Conservation (phyloP, 2,797 vertebrate species). For the Falco berigora region DNA sequence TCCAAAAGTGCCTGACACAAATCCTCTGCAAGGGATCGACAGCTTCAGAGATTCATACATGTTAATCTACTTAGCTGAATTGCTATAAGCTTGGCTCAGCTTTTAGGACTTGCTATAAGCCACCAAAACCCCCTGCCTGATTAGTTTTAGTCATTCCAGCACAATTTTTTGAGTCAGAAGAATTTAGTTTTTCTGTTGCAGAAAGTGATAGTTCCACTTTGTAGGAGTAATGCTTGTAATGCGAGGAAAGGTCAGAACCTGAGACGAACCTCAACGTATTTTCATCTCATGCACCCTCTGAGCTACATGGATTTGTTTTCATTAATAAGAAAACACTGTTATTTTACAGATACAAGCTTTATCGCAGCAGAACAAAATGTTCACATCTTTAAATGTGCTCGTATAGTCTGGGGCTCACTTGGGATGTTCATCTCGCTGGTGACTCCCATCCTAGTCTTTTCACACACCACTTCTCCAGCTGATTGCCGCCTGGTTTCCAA, state of each 20-base stretch:
- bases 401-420: not conserved
- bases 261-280: not conserved
- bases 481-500: not conserved
- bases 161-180: not conserved
- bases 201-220: not conserved
- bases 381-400: not conserved
- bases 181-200: not conserved
- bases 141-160: not conserved
- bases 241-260: not conserved
- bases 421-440: not conserved
- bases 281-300: not conserved
- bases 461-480: not conserved
- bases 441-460: not conserved
- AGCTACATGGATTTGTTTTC: not conserved
- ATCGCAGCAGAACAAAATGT: not conserved
- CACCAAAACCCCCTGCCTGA: not conserved
- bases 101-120: not conserved
- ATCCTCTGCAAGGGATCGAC: not conserved
- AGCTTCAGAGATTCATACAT: not conserved
- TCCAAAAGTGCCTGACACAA: not conserved
- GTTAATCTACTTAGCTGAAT: not conserved
- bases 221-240: not conserved
- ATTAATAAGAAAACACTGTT: not conserved
- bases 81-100: not conserved
- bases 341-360: not conserved